Base-by-base conservation (phyloP, 2,113 vertebrate genomes). In the Jaculus jaculus region DNA sequence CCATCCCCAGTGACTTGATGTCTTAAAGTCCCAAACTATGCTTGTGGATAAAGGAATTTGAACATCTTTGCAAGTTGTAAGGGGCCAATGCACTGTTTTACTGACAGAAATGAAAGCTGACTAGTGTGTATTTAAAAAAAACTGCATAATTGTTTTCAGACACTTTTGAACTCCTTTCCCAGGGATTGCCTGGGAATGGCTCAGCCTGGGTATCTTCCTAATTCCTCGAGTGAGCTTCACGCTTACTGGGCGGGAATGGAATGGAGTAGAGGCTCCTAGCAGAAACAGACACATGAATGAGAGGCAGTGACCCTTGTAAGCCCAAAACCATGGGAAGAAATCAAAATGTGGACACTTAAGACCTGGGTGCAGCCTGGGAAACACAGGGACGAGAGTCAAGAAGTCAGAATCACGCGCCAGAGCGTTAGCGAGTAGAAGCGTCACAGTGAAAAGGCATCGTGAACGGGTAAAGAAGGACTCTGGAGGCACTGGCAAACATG, bases 81-180 rank as follows among this genome's bases (percentile, higher is more conserved):
- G 42, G 7, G 92, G 58, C 30, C 12, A 95, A 0, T 47, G 5
- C 21, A 65, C 66, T 51, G 78, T 84, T 93, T 93, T 89, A 78
- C 78, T 86, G 1, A 77, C 7, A 80, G 16, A 26, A 32, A 87
- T 24, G 4, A 34, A 95, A 84, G 28, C 2, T 72, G 10, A 28
- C n/a, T 5, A 24, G 21, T 69, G 26, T 73, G 37, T 54, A 89
- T 90, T 84, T 47, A 32, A 87, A 84, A 47, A 8, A 84, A 15
- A 65, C 20, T 23, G 7, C 3, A 34, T 37, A 80, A 84, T 28
- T 61, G n/a, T 63, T 68, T 58, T 63, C 73, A 61, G 79, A 69
- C 34, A 89, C n/a, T 71, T 30, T 21, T 69, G 32, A 93, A 91
- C 28, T 24, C 34, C 78, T 92, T 93, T 88, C 83, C 18, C 39